Evolutionary conservation across 1,140 invertebrate genomes (phyloP).

Genomic region (Microplitis demolitor): DNA sequence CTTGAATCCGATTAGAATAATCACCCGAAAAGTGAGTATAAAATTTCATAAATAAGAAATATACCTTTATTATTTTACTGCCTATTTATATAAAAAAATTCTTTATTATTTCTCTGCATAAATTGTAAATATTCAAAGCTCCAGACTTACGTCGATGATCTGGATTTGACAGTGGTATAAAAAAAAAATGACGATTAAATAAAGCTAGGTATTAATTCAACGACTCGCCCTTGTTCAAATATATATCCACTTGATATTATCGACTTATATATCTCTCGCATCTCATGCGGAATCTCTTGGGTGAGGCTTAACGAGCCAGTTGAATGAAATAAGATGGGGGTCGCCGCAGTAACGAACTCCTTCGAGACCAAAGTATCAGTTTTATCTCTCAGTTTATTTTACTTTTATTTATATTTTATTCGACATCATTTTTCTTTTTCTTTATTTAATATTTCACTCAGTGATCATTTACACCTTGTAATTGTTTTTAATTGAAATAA

Average conservation of each 20-base stretch:
- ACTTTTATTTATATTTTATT: neutral
- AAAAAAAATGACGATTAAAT: neutral
- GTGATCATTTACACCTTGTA: too few relatives aligned
- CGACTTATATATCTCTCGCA: neutral
- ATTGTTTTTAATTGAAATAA: too few relatives aligned
- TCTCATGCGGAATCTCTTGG: neutral
- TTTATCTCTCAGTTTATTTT: neutral
- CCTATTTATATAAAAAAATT: too few relatives aligned
- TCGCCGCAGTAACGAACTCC: neutral
- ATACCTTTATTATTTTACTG: too few relatives aligned
- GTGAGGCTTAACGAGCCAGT: neutral
- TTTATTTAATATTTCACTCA: too few relatives aligned
- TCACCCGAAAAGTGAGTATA: too few relatives aligned
- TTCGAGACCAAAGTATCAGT: neutral
- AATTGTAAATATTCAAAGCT: too few relatives aligned
- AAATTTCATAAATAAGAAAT: too few relatives aligned
- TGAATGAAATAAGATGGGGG: constrained; percentile 4
- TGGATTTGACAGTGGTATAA: neutral
- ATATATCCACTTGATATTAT: neutral
- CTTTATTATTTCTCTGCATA: too few relatives aligned
- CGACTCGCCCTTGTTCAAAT: neutral
- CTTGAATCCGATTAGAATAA: too few relatives aligned
- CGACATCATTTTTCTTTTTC: too few relatives aligned
- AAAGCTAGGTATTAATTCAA: neutral
- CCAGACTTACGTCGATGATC: too few relatives aligned